Percentiles rank a stretch among this genome's conserved stretches.
phyloP scores from a whole-genome alignment of 2,797 vertebrate species.

The Rhinatrema bivittatum region DNA sequence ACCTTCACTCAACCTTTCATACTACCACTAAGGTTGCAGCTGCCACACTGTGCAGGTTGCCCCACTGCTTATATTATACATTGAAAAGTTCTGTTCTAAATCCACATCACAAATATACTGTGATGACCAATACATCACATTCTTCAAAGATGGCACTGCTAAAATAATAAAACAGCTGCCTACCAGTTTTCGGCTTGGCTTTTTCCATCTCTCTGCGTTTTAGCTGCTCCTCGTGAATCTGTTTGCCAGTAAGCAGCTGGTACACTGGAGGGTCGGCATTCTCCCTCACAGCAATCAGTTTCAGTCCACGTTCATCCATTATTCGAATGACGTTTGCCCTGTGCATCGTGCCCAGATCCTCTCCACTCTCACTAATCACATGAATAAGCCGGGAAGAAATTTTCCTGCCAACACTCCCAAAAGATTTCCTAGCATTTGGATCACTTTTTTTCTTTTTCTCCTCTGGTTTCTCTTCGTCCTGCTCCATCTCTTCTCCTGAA shows the following conservation, averaged over 20 bases:
- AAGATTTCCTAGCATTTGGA: slow-evolving; percentile 9
- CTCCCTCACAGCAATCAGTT: slow-evolving; percentile 61
- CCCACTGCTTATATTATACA: too few species aligned
- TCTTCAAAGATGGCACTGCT: too few species aligned
- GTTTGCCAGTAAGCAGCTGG: slow-evolving; percentile 77
- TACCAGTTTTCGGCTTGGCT: slow-evolving; percentile 53
- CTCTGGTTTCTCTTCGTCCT: background rate
- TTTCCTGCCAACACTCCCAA: slow-evolving; percentile 68
- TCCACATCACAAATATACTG: too few species aligned
- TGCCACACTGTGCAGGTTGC: too few species aligned
- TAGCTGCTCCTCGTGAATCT: slow-evolving; percentile 78
- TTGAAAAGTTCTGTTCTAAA: too few species aligned
- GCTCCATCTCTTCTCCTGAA: slow-evolving; percentile 9
- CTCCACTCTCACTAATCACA: slow-evolving; percentile 63
- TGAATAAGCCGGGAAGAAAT: slow-evolving; percentile 67
- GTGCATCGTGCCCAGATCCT: slow-evolving; percentile 73
- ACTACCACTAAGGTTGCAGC: too few species aligned
- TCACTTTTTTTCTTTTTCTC: slow-evolving; percentile 25
- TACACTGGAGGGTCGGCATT: slow-evolving; percentile 70
- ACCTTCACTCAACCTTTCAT: too few species aligned
- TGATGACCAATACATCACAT: too few species aligned
- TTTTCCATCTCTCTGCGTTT: slow-evolving; percentile 65
- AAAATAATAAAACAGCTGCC: too few species aligned
- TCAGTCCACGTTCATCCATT: slow-evolving; percentile 68
- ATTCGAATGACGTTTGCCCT: slow-evolving; percentile 65